Evolutionary conservation across 2,113 vertebrate genomes (phyloP), one percentile per base, ranked within the genome.

Genomic region (Vidua chalybeata): DNA sequence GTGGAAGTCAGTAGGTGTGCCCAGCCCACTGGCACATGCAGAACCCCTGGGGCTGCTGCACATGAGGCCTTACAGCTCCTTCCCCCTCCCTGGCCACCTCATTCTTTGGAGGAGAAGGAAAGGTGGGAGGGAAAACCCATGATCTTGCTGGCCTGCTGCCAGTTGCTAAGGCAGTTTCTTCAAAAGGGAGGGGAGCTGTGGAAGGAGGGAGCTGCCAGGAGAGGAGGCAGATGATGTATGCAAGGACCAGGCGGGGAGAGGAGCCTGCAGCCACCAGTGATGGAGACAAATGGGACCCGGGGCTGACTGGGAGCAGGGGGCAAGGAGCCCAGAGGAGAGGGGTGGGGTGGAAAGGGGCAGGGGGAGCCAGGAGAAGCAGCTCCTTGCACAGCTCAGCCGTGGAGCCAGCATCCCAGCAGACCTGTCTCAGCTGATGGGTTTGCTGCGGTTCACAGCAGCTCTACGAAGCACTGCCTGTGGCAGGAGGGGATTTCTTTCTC

Each of bases 121-220:
- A 30, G 46, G 86, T 62, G 62, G 94, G 88, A 87, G 74, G 64
- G 71, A 91, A 91, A 90, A 78, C 41, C 71, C 92, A 69, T 73
- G 76, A 88, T 93, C 84, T 21, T 37, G 62, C 71, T 95, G 94
- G 92, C 75, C 66, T 78, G 66, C 85, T 88, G 94, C 91, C 91
- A 90, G 89, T 85, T 75, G 94, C 89, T 76, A 79, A 76, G 96
- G 93, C 94, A 85, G 86, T 33, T 88, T 45, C 71, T 76, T 72
- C 85, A 39, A 16, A 43, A 90, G 88, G 74, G 78, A 93, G 74
- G 82, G 88, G 82, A 87, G 92, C 68, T 41, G 59, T 31, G 63
- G 54, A 91, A 76, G 88, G 81, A 87, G 78, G 90, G 84, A 90
- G 52, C 78, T 92, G 96, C 67, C 54, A 59, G 84, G 58, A 72